Evolutionary conservation across 2,113 vertebrate species (phyloP).

Genomic region (Phrynocephalus versicolor): DNA sequence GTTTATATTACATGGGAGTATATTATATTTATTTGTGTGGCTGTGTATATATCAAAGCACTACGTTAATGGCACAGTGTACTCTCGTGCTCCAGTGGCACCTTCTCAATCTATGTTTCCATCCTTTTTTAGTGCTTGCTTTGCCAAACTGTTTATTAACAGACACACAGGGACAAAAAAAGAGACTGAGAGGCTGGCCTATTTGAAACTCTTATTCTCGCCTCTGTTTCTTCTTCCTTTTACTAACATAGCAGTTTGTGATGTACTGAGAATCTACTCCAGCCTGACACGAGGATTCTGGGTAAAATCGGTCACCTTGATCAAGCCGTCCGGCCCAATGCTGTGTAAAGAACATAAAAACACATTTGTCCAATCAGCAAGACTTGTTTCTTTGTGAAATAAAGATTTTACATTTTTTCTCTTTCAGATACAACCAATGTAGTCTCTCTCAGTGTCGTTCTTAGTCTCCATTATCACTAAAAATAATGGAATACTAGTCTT

Average conservation of each 20-base stretch:
- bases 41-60: conserved; percentile 8
- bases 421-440: not conserved
- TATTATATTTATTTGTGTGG: conserved; percentile 35
- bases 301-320: conserved; percentile 75
- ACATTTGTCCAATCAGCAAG: conserved; percentile 21
- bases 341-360: conserved; percentile 52
- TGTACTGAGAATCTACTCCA: conserved; percentile 63
- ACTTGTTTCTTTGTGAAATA: not conserved
- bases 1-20: conserved; percentile 23
- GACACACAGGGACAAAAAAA: conserved; percentile 62
- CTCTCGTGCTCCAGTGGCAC: not conserved
- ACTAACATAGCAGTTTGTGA: conserved; percentile 46
- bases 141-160: conserved; percentile 68
- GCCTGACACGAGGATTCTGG: conserved; percentile 69
- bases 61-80: not conserved
- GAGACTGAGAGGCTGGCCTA: conserved; percentile 42
- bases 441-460: too few relatives aligned
- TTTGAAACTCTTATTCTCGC: conserved; percentile 46
- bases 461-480: too few relatives aligned
- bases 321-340: conserved; percentile 73
- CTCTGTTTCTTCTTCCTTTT: conserved; percentile 50
- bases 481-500: not conserved
- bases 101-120: conserved; percentile 36
- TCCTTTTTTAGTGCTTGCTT: conserved; percentile 39
- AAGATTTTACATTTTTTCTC: not conserved